Base-by-base conservation (phyloP, 2,888 invertebrate species). In the Villa cingulata region DNA sequence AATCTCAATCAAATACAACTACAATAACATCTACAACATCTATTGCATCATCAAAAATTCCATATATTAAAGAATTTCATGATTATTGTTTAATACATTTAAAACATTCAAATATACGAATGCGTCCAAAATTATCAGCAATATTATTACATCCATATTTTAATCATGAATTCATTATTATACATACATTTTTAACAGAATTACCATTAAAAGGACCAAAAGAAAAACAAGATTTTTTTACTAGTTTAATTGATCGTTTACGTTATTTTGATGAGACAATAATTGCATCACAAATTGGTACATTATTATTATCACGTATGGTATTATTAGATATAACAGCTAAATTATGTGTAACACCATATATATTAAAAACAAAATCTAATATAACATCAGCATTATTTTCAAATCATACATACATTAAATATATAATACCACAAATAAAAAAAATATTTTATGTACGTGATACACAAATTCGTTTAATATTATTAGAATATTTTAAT, bases 291-390 rank as follows among this genome's bases (percentile, higher is more conserved):
- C 85, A 89, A 64, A 71, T 94, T 43, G 80, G 85, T 46, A 78
- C 81, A 44, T 73, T 85, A 43, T 66, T 92, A 45, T 71, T 94
- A 14, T 88, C 89, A 1, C 76, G 92, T 57, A 79, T 91, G 71
- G 89, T 92, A 36, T 72, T 94, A 52, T 70, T 92, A 44, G 89
- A 92, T 65, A 72, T 75, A 57, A 82, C 84, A 37, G 91, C 92
- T 19, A 82, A 84, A 63, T 51, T 65, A 18, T 63, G 61, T 50
- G 69, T 69, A 2, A 65, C 63, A 4, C 69, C 68, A 1, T 64
- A 59, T 52, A 62, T 68, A 14, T 47, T 68, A 15, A 73, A 74
- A 67, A 83, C 86, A 9, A 66, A 66, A 50, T 58, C 59, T 15
- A 65, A 72, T 20, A 72, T 75, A 41, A 66, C 71, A 29, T 59